These are phyloP conservation scores for Synanceia verrucosa DNA, from an alignment of 2,797 vertebrate species.

Conservation along the genomic window DNA sequence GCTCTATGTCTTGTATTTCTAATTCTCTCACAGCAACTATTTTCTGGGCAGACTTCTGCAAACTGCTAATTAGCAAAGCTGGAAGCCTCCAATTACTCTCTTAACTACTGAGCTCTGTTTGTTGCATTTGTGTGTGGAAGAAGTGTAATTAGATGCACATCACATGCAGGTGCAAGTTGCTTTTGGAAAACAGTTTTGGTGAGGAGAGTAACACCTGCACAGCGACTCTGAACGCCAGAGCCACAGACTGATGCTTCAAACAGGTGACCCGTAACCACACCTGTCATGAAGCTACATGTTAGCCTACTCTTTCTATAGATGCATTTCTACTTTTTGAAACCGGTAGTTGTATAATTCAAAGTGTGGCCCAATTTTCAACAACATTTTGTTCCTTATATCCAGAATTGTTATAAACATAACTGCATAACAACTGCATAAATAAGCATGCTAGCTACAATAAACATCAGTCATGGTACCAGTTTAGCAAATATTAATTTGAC, in stretches of 20 bases:
- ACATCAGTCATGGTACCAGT: too few species aligned
- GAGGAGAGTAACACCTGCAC: not conserved
- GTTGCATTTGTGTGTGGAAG: conserved; percentile 16
- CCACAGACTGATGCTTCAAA: not conserved
- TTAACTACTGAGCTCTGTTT: conserved; percentile 17
- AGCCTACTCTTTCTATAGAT: not conserved
- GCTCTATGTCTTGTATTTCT: not conserved
- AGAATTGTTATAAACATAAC: not conserved
- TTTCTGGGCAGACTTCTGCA: conserved; percentile 21
- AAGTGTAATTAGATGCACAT: conserved; percentile 21
- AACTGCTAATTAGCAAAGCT: conserved; percentile 36
- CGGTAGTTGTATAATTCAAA: not conserved
- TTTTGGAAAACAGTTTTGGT: not conserved
- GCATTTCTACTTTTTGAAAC: not conserved
- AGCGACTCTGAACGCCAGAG: not conserved
- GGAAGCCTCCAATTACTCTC: conserved; percentile 36
- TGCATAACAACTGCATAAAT: too few species aligned
- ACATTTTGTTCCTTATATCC: not conserved
- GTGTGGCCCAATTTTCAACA: not conserved
- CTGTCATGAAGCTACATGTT: not conserved
- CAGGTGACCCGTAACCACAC: not conserved
- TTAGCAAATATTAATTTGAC: not conserved
- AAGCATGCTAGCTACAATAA: not conserved
- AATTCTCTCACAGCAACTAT: not conserved
- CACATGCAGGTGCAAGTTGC: conserved; percentile 34